Conservation (phyloP, 2,113 vertebrate species). For the Cyprinodon tularosa region DNA sequence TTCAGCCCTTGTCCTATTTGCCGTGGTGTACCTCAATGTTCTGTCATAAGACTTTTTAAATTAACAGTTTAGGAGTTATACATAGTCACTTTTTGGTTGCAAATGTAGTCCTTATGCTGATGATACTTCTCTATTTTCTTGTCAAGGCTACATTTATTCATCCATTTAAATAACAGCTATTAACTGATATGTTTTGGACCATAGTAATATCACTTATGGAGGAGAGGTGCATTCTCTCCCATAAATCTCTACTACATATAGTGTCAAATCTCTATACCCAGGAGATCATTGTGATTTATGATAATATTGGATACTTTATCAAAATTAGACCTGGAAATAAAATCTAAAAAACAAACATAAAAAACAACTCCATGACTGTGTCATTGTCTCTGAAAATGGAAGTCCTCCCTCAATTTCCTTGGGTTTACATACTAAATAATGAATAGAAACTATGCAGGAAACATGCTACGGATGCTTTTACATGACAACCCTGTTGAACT, state of each 20-base stretch:
- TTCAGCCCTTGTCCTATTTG: too few species aligned
- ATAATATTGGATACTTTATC: too few species aligned
- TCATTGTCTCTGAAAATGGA: not conserved
- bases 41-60: not conserved
- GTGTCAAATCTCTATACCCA: not conserved
- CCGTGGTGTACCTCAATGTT: not conserved
- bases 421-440: not conserved
- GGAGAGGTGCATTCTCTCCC: not conserved
- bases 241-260: not conserved
- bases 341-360: not conserved
- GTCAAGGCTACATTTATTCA: too few species aligned
- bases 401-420: not conserved
- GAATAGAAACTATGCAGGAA: not conserved
- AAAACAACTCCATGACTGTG: not conserved
- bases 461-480: too few species aligned
- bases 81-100: not conserved
- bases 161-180: too few species aligned
- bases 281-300: too few species aligned
- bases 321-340: not conserved
- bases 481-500: too few species aligned
- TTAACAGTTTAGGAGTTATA: not conserved
- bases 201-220: not conserved
- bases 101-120: not conserved
- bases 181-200: too few species aligned
- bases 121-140: not conserved